Conservation (phyloP, 37 sponge, comb jelly and placozoan genomes). For the Cladorhizidae sp. region DNA sequence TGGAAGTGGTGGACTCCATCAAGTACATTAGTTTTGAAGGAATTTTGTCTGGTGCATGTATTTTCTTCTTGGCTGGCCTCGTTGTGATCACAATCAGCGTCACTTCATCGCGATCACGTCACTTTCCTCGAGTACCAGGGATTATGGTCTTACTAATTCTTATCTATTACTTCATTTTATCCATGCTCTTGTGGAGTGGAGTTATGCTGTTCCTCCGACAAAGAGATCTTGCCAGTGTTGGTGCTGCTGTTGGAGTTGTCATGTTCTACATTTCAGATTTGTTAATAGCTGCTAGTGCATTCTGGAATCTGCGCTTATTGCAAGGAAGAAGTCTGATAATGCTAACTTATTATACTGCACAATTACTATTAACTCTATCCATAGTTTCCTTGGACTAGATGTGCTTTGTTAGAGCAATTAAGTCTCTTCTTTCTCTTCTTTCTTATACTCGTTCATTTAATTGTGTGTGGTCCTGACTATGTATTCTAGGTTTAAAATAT, state of each 20-base stretch:
- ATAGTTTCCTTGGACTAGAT: not conserved
- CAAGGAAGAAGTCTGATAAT: conserved; percentile 12
- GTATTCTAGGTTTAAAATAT: no score
- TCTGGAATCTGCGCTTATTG: not conserved
- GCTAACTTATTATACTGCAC: conserved; percentile 12
- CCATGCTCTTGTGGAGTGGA: conserved; percentile 5
- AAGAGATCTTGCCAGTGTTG: not conserved
- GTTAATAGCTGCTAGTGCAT: not conserved
- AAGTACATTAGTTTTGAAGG: not conserved
- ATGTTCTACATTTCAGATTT: conserved; percentile 19
- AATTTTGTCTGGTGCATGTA: not conserved
- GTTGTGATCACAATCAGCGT: not conserved
- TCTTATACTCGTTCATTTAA: no score
- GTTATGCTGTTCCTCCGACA: not conserved
- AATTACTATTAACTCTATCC: not conserved
- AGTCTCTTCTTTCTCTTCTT: no score
- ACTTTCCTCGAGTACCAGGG: not conserved
- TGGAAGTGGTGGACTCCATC: conserved; percentile 1
- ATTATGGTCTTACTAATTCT: not conserved
- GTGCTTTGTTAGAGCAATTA: no score
- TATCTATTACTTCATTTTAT: not conserved
- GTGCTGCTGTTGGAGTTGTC: not conserved
- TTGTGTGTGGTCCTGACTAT: no score
- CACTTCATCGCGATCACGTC: not conserved
- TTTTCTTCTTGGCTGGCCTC: not conserved